phyloP scores from a whole-genome alignment of 2,113 vertebrate species.

The Heteronetta atricapilla region DNA sequence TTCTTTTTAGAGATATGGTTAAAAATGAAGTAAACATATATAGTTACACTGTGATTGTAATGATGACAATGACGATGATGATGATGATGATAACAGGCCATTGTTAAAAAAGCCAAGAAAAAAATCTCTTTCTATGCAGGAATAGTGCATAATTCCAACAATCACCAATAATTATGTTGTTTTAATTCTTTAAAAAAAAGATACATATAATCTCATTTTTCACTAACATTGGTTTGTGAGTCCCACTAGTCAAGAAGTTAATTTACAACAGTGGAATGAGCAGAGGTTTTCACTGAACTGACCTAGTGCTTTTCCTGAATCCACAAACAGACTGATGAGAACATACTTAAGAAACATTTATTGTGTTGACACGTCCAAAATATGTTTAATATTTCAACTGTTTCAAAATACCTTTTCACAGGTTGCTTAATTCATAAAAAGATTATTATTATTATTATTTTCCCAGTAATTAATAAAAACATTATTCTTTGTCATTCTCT shows the following conservation, averaged over 20 bases:
- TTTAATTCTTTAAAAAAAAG: slow-evolving; percentile 15
- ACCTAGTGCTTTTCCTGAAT: background rate
- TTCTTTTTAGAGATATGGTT: slow-evolving; percentile 26
- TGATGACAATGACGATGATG: background rate
- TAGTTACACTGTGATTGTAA: background rate
- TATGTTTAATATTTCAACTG: background rate
- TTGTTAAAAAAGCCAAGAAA: background rate
- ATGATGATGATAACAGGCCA: background rate
- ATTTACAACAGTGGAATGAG: slow-evolving; percentile 17
- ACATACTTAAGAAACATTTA: background rate
- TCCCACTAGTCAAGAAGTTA: background rate
- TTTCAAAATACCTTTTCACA: background rate
- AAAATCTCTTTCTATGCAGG: background rate
- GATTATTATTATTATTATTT: background rate
- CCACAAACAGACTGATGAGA: background rate
- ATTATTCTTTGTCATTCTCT: background rate
- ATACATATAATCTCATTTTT: background rate
- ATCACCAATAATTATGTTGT: background rate
- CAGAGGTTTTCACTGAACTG: background rate
- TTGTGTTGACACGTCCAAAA: background rate
- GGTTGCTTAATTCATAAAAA: background rate
- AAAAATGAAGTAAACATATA: slow-evolving; percentile 34
- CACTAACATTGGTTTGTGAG: background rate
- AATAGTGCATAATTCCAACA: background rate
- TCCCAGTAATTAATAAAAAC: background rate